Conservation (phyloP, 2,888 invertebrate genomes). For the Cerceris ruficornis region DNA sequence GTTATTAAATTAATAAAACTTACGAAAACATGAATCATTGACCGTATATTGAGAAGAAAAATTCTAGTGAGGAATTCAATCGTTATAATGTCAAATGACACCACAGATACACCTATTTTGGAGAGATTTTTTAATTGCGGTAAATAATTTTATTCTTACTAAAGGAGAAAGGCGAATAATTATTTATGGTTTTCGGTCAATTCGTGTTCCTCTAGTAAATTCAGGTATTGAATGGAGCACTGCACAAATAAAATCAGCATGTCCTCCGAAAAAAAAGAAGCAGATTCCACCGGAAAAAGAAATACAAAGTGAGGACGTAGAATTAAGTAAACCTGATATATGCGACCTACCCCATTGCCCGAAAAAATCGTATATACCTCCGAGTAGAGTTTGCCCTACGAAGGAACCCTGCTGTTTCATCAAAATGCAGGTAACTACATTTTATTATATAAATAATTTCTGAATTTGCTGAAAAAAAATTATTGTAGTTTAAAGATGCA, state of each 20-base stretch:
- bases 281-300: background rate
- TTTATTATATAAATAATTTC: conserved; percentile 6
- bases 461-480: background rate
- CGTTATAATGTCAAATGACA: background rate
- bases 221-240: conserved; percentile 36
- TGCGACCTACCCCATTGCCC: conserved; percentile 10
- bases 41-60: conserved; percentile 3
- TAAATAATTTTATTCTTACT: conserved; percentile 28
- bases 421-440: conserved; percentile 65
- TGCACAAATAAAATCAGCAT: conserved; percentile 44
- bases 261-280: conserved; percentile 52
- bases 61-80: background rate
- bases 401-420: conserved; percentile 49
- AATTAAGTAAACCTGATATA: background rate
- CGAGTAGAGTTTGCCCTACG: conserved; percentile 41
- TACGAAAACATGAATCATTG: background rate
- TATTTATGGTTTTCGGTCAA: background rate
- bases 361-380: conserved; percentile 17
- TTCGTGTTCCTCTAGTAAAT: conserved; percentile 39
- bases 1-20: background rate
- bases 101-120: conserved; percentile 9
- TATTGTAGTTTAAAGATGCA: background rate
- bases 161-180: background rate
- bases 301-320: background rate
- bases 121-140: conserved; percentile 38